These are phyloP conservation scores for Aptenodytes patagonicus DNA, from an alignment of 2,113 vertebrate genomes.

Conservation along the genomic window DNA sequence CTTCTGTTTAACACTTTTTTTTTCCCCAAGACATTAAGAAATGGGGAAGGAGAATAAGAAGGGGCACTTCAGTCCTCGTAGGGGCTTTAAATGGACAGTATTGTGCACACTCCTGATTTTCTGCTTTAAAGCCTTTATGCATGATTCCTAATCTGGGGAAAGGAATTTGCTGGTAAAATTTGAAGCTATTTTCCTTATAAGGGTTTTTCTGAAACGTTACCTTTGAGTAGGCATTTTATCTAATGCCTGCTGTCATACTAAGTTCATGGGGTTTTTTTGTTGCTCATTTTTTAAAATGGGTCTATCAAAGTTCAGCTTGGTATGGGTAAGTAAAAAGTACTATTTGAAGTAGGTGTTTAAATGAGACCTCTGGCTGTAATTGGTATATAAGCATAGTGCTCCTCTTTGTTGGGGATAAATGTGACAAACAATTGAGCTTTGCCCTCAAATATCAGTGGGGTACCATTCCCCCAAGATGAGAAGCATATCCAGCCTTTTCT, in stretches of 20 bases:
- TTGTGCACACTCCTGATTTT: background rate
- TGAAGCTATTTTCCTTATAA: background rate
- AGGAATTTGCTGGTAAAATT: background rate
- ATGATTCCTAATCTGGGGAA: background rate
- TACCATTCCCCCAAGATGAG: background rate
- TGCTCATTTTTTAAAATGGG: background rate
- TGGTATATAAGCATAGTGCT: background rate
- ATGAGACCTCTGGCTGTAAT: background rate
- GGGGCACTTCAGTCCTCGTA: background rate
- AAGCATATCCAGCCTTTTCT: background rate
- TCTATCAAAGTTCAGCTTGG: background rate
- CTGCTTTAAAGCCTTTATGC: background rate
- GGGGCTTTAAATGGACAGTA: background rate
- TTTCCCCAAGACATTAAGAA: background rate
- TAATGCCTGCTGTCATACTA: background rate
- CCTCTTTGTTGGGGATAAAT: background rate
- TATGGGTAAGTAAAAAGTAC: background rate
- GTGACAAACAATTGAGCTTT: background rate
- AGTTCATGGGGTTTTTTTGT: background rate
- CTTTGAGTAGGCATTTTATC: background rate
- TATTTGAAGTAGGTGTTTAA: background rate
- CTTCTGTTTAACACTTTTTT: background rate
- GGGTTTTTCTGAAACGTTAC: background rate
- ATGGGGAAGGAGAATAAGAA: background rate
- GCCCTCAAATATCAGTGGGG: background rate